Conservation (phyloP, 2,888 invertebrate genomes). For the Epirrhoe alternata region DNA sequence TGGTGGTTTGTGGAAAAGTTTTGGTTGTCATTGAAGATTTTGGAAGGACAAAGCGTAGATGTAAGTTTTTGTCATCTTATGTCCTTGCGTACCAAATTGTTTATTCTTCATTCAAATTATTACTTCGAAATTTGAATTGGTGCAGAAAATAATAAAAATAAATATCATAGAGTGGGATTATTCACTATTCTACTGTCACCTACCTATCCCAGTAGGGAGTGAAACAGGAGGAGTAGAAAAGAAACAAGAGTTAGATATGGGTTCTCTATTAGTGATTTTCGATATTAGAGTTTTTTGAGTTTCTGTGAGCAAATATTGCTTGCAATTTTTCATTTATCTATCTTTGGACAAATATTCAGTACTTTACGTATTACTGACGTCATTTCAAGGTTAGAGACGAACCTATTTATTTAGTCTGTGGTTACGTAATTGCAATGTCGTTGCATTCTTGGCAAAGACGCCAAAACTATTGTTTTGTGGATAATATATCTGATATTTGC, state of each 20-base stretch:
- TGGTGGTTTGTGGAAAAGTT: conserved; percentile 58
- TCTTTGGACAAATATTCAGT: conserved; percentile 28
- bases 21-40: conserved; percentile 54
- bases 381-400: conserved; percentile 45
- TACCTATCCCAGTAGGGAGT: too few relatives aligned
- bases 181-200: too few relatives aligned
- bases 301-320: too few relatives aligned
- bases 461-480: conserved; percentile 54
- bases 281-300: too few relatives aligned
- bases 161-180: too few relatives aligned
- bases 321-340: conserved; percentile 5
- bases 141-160: too few relatives aligned
- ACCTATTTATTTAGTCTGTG: conserved; percentile 26
- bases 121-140: too few relatives aligned
- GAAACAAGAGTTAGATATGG: too few relatives aligned
- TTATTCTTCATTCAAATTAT: too few relatives aligned
- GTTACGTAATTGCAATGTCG: conserved; percentile 47
- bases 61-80: conserved; percentile 50
- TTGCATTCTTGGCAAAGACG: conserved; percentile 67
- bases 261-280: too few relatives aligned
- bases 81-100: too few relatives aligned
- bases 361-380: conserved; percentile 39
- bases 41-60: conserved; percentile 50
- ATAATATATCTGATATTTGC: conserved; percentile 55
- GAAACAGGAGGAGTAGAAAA: too few relatives aligned